Base-by-base conservation (phyloP, 2,113 vertebrate genomes). In the Hyaena hyaena region DNA sequence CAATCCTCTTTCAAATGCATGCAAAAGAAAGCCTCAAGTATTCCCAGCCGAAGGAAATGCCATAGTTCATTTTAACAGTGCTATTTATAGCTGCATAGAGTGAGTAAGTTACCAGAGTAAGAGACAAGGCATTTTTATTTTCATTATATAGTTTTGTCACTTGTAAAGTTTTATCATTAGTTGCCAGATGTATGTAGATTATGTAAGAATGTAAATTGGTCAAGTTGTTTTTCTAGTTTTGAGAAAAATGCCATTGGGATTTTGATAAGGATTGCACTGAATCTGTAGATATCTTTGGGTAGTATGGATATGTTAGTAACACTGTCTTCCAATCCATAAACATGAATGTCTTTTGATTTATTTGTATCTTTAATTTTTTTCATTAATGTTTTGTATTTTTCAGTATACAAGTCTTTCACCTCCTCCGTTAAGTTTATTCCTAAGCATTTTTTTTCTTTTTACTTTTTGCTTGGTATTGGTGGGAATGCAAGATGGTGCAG, bases 361-460 rank as follows among this genome's bases (percentile, higher is more conserved):
- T 81, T 55, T 58, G 26, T 58, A 53, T 81, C 77, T 81, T 43
- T 91, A 81, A 91, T 55, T 71, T 55, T 23, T 58, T 58, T 91
- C 8, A 35, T 45, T 63, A n/a, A 48, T 74, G 3, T 85, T 76
- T 76, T 76, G 8, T 53, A 85, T 31, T 7, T 91, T 65, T 85
- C 23, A 76, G 14, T 2, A 50, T 65, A 84, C 10, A 85, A 65
- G 14, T 21, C 10, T 76, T 76, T 35, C 23, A 85, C 4, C 43
- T 84, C 9, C 69, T 76, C 85, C 48, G 33, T 45, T 90, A 66
- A 95, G 39, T 88, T 94, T 88, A 88, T 90, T 68, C 11, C 69
- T 48, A 53, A 17, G 14, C 39, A 63, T 69, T 16, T 31, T 92
- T 92, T 66, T 83, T 79, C 2, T 55, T 63, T 50, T 76, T 39